Conservation (phyloP, 2,113 vertebrate species). For the Hyla sarda region DNA sequence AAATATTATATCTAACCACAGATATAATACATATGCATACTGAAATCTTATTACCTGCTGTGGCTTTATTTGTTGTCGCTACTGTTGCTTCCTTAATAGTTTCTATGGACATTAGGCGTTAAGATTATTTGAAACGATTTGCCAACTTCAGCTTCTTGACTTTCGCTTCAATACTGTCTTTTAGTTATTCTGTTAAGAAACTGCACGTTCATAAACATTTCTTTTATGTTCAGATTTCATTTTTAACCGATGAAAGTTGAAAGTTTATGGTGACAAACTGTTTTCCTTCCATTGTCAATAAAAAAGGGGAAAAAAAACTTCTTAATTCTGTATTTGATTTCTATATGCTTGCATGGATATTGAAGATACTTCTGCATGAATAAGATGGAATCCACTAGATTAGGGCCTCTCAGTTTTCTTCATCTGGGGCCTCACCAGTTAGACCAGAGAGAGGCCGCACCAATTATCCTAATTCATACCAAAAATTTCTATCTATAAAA, state of each 20-base stretch:
- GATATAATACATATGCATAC: conserved; percentile 43
- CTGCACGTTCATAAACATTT: conserved; percentile 90
- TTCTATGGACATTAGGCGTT: conserved; percentile 81
- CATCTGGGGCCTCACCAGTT: no score
- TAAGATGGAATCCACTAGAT: neutral
- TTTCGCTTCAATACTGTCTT: conserved; percentile 83
- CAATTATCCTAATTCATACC: no score
- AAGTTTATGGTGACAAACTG: conserved; percentile 85
- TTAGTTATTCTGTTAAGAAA: conserved; percentile 83
- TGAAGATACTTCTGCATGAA: neutral
- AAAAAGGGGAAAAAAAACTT: conserved; percentile 71
- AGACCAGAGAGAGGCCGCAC: no score
- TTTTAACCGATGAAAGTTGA: conserved; percentile 71
- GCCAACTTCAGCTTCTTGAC: conserved; percentile 79
- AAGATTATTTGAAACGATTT: conserved; percentile 76
- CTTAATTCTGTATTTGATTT: conserved; percentile 25
- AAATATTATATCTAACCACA: conserved; percentile 71
- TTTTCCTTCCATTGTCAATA: conserved; percentile 89
- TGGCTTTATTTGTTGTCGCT: conserved; percentile 88
- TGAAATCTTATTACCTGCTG: conserved; percentile 81
- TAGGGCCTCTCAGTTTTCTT: no score
- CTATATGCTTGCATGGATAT: neutral
- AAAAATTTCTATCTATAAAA: no score
- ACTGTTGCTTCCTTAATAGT: conserved; percentile 82
- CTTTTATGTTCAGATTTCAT: conserved; percentile 76